phyloP scores from a whole-genome alignment of 2,113 vertebrate genomes.

The Ictidomys tridecemlineatus region DNA sequence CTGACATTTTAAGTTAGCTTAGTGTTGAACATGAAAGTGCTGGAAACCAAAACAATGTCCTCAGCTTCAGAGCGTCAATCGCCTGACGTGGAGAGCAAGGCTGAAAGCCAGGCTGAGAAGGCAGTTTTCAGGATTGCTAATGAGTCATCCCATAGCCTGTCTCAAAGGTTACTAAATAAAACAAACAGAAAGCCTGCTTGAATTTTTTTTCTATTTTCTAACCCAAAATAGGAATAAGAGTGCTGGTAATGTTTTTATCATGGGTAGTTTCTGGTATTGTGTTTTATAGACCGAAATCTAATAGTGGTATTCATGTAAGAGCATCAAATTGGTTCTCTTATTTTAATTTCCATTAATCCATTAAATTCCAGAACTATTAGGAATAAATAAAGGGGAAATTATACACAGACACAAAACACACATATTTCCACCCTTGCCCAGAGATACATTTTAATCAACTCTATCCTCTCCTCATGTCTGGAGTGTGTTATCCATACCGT shows the following conservation, averaged over 20 bases:
- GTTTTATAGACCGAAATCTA: conserved; percentile 1
- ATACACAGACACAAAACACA: neutral
- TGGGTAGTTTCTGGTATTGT: neutral
- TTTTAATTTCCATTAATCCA: conserved; percentile 46
- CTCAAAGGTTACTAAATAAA: conserved; percentile 7
- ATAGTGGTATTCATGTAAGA: neutral
- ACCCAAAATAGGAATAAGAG: conserved; percentile 8
- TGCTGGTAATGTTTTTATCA: neutral
- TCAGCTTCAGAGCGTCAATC: neutral
- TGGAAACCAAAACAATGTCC: conserved; percentile 49
- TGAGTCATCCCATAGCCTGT: neutral
- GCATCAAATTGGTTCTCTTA: neutral
- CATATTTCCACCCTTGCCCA: neutral
- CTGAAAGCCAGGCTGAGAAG: neutral
- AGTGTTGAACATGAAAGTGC: conserved; percentile 51
- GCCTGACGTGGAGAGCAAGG: neutral
- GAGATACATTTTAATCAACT: neutral
- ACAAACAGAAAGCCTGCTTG: neutral
- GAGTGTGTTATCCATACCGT: neutral
- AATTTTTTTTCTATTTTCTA: neutral
- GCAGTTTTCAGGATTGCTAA: neutral
- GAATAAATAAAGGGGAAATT: conserved; percentile 20
- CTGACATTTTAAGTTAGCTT: conserved; percentile 34
- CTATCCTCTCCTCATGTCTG: neutral
- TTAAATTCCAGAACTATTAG: conserved; percentile 26